phyloP scores from a whole-genome alignment of 2,888 invertebrate genomes.

The Coleophora flavipennella region DNA sequence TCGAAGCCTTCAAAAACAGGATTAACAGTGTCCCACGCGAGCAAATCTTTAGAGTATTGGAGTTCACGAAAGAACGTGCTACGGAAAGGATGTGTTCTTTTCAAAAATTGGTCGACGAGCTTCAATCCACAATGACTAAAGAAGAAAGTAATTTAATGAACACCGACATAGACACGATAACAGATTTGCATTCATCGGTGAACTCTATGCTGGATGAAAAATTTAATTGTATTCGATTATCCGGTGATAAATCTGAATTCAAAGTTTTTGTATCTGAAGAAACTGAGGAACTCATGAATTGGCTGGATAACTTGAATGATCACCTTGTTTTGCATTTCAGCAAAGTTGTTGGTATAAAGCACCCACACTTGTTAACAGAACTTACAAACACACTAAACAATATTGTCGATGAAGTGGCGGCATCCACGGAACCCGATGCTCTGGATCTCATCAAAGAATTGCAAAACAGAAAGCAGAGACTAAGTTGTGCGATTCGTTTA shows the following conservation, averaged over 20 bases:
- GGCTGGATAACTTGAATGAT: slow-evolving; percentile 30
- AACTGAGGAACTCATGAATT: slow-evolving; percentile 30
- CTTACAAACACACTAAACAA: slow-evolving; percentile 21
- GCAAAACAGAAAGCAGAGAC: slow-evolving; percentile 5
- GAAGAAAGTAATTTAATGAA: slow-evolving; percentile 18
- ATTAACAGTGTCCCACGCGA: slow-evolving; percentile 24
- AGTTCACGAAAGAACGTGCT: slow-evolving; percentile 23
- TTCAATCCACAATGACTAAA: slow-evolving; percentile 10
- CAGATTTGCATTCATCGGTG: slow-evolving; percentile 23
- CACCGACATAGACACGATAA: slow-evolving; percentile 19
- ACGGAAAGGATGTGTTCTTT: slow-evolving; percentile 17
- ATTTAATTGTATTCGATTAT: slow-evolving; percentile 15
- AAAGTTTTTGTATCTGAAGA: slow-evolving; percentile 13
- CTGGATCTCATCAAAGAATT: slow-evolving; percentile 12
- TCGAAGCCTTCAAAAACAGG: slow-evolving; percentile 24
- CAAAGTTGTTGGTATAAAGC: slow-evolving; percentile 18
- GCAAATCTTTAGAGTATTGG: slow-evolving; percentile 19
- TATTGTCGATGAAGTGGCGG: slow-evolving; percentile 22
- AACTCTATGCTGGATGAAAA: slow-evolving; percentile 23
- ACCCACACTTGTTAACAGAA: slow-evolving; percentile 14
- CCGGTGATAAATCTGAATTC: too few species aligned
- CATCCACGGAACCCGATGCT: slow-evolving; percentile 12
- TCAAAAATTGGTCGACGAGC: slow-evolving; percentile 13
- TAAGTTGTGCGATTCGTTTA: slow-evolving; percentile 5
- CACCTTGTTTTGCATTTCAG: slow-evolving; percentile 22